Conservation (phyloP, 2,888 invertebrate genomes). For the Epirrhoe tristata region DNA sequence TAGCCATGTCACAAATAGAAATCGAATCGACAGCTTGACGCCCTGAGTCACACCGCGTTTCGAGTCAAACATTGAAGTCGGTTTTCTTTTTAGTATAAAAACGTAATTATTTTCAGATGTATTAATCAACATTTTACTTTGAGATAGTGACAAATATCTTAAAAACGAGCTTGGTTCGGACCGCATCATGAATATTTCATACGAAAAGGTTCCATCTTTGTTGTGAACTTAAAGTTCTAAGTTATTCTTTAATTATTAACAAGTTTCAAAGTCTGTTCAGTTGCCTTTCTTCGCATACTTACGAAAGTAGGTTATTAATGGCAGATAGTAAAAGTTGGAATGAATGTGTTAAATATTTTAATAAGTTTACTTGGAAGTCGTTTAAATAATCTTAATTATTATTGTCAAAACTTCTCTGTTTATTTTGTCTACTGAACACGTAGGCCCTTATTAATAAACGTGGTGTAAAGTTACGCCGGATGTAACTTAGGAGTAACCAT, state of each 20-base stretch:
- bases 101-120: too few species aligned
- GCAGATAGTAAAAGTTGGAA: slow-evolving; percentile 25
- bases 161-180: slow-evolving; percentile 33
- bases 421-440: not conserved
- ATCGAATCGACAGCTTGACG: too few species aligned
- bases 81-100: too few species aligned
- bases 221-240: slow-evolving; percentile 33
- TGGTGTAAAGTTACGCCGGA: too few species aligned
- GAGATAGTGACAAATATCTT: not conserved
- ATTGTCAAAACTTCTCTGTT: not conserved
- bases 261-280: slow-evolving; percentile 34
- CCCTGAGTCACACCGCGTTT: too few species aligned
- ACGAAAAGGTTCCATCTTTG: slow-evolving; percentile 29
- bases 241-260: slow-evolving; percentile 41
- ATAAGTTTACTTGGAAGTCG: slow-evolving; percentile 18
- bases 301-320: slow-evolving; percentile 24
- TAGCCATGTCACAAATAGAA: too few species aligned
- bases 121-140: not conserved
- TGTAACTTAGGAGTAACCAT: too few species aligned
- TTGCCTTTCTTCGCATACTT: slow-evolving; percentile 33
- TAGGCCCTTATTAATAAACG: too few species aligned
- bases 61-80: too few species aligned
- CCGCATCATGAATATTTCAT: slow-evolving; percentile 60
- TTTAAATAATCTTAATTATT: not conserved
- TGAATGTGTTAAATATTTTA: slow-evolving; percentile 30